Conservation (phyloP, 2,888 invertebrate genomes). For the Eretmocerus hayati region DNA sequence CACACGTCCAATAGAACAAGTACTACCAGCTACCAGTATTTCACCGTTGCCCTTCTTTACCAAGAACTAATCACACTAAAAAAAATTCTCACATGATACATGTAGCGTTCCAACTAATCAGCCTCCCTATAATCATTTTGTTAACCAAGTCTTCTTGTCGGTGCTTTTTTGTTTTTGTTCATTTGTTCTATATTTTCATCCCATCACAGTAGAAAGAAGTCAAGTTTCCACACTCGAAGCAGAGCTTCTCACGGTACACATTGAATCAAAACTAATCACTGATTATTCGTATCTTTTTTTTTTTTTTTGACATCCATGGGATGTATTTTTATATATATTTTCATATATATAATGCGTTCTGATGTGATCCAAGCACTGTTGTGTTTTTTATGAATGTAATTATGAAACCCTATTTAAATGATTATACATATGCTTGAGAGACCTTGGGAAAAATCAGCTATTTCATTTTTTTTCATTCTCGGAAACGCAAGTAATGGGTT, state of each 20-base stretch:
- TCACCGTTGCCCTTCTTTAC: slow-evolving; percentile 36
- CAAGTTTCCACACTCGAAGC: slow-evolving; percentile 34
- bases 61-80: slow-evolving; percentile 46
- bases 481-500: slow-evolving; percentile 31
- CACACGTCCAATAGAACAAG: slow-evolving; percentile 36
- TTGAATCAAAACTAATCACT: slow-evolving; percentile 10
- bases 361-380: neutral
- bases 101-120: slow-evolving; percentile 40
- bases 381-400: slow-evolving; percentile 1
- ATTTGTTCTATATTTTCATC: slow-evolving; percentile 16
- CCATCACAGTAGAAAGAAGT: slow-evolving; percentile 38
- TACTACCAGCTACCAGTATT: slow-evolving; percentile 38
- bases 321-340: slow-evolving; percentile 14
- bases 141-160: slow-evolving; percentile 34
- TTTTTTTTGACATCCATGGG: slow-evolving; percentile 23
- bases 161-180: slow-evolving; percentile 24
- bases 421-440: slow-evolving; percentile 9
- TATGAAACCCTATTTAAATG: slow-evolving; percentile 15
- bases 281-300: slow-evolving; percentile 13
- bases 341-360: slow-evolving; percentile 12
- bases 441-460: slow-evolving; percentile 12
- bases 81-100: slow-evolving; percentile 45
- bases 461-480: slow-evolving; percentile 24
- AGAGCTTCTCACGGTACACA: slow-evolving; percentile 12
- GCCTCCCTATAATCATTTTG: slow-evolving; percentile 37